phyloP scores from a whole-genome alignment of 2,797 vertebrate species.

The Steatocranus sp. region DNA sequence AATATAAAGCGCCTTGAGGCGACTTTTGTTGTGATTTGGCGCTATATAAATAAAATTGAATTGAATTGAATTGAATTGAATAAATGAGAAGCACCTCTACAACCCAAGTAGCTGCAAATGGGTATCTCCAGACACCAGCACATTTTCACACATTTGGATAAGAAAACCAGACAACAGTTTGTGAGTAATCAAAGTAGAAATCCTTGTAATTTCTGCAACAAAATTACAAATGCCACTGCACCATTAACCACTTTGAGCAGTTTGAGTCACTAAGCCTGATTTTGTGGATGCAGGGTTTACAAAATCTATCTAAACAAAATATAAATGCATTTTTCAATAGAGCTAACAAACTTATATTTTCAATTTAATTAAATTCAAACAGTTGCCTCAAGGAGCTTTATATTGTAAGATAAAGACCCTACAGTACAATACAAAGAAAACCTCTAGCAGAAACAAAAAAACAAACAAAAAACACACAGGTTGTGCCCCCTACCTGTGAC shows the following conservation, averaged over 20 bases:
- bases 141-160: not conserved
- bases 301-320: not conserved
- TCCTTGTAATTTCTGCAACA: not conserved
- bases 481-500: slow-evolving; percentile 79
- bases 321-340: not conserved
- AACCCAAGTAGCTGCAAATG: not conserved
- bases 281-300: not conserved
- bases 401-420: not conserved
- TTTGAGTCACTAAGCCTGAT: not conserved
- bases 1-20: too few relatives aligned
- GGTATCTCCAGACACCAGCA: not conserved
- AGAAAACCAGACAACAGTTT: not conserved
- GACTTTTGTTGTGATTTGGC: too few relatives aligned
- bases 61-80: too few relatives aligned
- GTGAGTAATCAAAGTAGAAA: not conserved
- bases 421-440: not conserved
- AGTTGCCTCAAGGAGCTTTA: not conserved
- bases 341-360: not conserved
- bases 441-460: not conserved
- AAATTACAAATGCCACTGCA: not conserved
- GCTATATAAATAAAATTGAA: too few relatives aligned
- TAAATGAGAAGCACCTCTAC: not conserved
- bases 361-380: not conserved
- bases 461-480: not conserved
- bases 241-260: not conserved